A percentile compares a stretch with the other conserved stretches of the same genome.
Evolutionary conservation across 2,113 vertebrate genomes (phyloP).

Genomic region (Glaucomys volans): DNA sequence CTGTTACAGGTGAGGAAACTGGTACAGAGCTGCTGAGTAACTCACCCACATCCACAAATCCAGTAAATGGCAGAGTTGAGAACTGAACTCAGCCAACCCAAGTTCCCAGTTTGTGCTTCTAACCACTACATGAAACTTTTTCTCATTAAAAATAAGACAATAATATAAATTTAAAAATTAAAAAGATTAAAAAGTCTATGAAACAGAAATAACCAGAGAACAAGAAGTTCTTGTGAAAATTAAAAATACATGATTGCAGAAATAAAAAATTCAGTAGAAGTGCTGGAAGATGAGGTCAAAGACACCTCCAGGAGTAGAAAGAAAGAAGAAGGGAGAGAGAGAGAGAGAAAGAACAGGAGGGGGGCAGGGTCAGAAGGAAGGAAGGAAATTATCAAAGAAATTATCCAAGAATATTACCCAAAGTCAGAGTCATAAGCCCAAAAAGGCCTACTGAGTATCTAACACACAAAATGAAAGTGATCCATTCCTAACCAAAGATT

Average conservation of each 20-base stretch:
- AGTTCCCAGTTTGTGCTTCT: constrained; percentile 54
- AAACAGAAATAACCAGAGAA: constrained; percentile 62
- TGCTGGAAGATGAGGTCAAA: constrained; percentile 52
- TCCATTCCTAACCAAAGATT: not conserved
- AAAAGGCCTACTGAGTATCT: not conserved
- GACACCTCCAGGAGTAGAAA: not conserved
- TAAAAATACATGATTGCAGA: constrained; percentile 54
- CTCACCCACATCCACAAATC: not conserved
- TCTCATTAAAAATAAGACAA: constrained; percentile 60
- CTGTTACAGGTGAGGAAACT: not conserved
- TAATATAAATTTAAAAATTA: constrained; percentile 14
- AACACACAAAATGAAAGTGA: not conserved
- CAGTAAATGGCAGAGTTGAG: not conserved
- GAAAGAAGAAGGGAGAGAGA: not conserved
- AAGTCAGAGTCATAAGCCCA: not conserved
- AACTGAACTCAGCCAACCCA: not conserved
- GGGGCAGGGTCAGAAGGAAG: not conserved
- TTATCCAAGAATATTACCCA: not conserved
- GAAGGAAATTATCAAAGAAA: not conserved
- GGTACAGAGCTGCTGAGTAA: not conserved
- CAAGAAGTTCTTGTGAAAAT: constrained; percentile 54
- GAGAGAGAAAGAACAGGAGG: not conserved
- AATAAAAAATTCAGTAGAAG: constrained; percentile 47
- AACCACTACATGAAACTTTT: constrained; percentile 27
- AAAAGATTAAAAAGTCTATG: not conserved